phyloP scores from a whole-genome alignment of 2,888 invertebrate genomes.

The Unio pictorum region DNA sequence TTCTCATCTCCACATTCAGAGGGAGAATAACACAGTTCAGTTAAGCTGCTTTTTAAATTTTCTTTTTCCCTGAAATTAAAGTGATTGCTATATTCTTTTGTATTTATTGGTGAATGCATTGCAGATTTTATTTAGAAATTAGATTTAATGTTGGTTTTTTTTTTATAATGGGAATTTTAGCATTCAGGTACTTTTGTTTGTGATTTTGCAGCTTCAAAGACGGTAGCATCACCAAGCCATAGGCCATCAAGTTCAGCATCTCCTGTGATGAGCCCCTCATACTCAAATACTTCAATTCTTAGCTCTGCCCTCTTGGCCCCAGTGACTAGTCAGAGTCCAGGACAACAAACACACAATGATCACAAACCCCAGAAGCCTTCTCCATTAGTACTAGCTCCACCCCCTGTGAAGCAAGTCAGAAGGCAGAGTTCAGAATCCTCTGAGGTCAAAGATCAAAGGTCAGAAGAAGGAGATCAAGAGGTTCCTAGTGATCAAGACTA shows the following conservation, averaged over 20 bases:
- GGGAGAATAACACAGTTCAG: too few species aligned
- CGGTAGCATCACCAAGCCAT: neutral
- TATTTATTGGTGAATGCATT: too few species aligned
- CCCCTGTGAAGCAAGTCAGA: conserved; percentile 18
- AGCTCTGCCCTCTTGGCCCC: conserved; percentile 4
- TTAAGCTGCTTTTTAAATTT: too few species aligned
- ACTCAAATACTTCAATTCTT: neutral
- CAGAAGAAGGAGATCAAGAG: conserved; percentile 22
- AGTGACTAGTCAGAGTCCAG: conserved; percentile 7
- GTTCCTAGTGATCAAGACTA: conserved; percentile 19
- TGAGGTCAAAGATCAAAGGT: conserved; percentile 18
- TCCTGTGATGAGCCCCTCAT: too few species aligned
- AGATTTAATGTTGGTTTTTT: too few species aligned
- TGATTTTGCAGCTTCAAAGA: neutral
- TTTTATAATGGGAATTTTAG: too few species aligned
- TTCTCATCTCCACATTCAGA: too few species aligned
- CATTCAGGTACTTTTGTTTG: too few species aligned
- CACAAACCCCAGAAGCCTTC: conserved; percentile 38
- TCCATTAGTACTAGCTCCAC: conserved; percentile 31
- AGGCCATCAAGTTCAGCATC: neutral
- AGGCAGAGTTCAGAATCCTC: conserved; percentile 5
- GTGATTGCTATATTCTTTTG: too few species aligned
- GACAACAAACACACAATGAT: conserved; percentile 13
- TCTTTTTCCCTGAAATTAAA: too few species aligned
- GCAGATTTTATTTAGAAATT: too few species aligned